Percentiles rank a stretch among this genome's conserved stretches.
phyloP scores from a whole-genome alignment of 1,140 invertebrate genomes.

The Drosophila aff. region DNA sequence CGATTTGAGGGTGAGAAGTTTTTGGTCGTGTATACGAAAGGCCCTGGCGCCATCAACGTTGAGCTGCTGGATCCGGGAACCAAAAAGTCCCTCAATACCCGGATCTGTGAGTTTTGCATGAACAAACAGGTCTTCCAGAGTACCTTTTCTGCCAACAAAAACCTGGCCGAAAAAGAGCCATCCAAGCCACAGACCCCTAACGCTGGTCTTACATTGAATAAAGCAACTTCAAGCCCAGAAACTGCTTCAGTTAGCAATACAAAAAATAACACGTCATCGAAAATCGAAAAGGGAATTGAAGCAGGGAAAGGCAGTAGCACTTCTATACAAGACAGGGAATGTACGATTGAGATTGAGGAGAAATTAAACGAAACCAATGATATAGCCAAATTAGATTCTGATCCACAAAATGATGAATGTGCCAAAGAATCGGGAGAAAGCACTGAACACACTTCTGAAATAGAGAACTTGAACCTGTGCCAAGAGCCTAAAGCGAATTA shows the following conservation, averaged over 20 bases:
- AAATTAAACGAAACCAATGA: conserved; percentile 2
- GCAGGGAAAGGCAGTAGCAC: neutral
- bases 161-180: neutral
- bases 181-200: neutral
- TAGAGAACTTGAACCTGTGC: neutral
- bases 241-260: neutral
- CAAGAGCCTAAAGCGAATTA: neutral
- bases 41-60: conserved; percentile 11
- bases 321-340: neutral
- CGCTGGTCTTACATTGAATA: neutral
- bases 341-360: no score
- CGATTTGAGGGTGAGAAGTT: conserved; percentile 41
- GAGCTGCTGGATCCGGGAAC: conserved; percentile 36
- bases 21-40: conserved; percentile 3
- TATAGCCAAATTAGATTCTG: no score
- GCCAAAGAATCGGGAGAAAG: neutral
- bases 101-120: conserved; percentile 28
- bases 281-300: neutral
- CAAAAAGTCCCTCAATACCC: conserved; percentile 37
- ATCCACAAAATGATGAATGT: neutral
- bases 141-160: neutral
- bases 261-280: neutral
- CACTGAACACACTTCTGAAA: neutral
- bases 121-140: neutral
- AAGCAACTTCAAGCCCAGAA: neutral